These are phyloP conservation scores for Mirounga angustirostris DNA, from an alignment of 2,113 vertebrate genomes.

Conservation along the genomic window DNA sequence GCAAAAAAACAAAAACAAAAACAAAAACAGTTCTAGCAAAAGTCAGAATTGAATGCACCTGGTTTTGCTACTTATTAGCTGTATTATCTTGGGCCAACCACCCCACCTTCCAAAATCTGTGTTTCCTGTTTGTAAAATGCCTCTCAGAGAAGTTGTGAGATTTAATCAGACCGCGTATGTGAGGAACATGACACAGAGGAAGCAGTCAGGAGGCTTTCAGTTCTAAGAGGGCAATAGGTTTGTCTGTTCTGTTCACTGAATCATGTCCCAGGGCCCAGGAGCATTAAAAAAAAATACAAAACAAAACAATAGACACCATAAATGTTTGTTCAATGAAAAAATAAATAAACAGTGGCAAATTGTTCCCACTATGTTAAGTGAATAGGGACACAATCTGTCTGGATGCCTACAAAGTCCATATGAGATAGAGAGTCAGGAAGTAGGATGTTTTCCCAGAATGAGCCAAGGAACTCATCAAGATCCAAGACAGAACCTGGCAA, in stretches of 20 bases:
- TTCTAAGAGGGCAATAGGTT: neutral
- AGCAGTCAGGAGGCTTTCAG: neutral
- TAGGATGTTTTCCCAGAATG: neutral
- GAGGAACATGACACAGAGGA: neutral
- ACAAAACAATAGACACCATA: neutral
- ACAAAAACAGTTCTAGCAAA: neutral
- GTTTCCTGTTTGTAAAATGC: neutral
- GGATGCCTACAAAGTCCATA: neutral
- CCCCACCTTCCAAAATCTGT: neutral
- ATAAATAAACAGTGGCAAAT: neutral
- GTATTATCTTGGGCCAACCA: neutral
- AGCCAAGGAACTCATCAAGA: neutral
- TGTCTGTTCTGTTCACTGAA: neutral
- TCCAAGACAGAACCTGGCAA: neutral
- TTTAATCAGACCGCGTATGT: neutral
- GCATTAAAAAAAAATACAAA: neutral
- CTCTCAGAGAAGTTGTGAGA: neutral
- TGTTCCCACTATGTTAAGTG: neutral
- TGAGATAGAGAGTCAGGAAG: neutral
- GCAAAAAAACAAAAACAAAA: neutral
- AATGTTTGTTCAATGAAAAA: neutral
- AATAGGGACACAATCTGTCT: neutral
- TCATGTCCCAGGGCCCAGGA: neutral
- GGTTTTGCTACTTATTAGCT: neutral
- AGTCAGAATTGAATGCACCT: neutral